Conservation (phyloP, 1,140 invertebrate species). For the Oncopeltus fasciatus region DNA sequence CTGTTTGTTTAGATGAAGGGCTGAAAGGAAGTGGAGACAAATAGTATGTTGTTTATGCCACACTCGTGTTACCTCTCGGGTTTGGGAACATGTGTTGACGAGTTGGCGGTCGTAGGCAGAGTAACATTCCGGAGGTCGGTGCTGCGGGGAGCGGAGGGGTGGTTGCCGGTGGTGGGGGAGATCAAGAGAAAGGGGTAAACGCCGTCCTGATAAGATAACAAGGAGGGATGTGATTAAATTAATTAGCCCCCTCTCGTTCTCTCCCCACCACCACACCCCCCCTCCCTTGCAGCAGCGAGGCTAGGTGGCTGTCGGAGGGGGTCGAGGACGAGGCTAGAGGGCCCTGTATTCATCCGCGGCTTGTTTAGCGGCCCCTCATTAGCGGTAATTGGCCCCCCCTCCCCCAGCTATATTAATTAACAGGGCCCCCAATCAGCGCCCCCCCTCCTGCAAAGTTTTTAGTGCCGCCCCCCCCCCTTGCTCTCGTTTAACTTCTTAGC, state of each 20-base stretch:
- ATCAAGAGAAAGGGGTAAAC: conserved; percentile 1
- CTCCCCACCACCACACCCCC: too few species aligned
- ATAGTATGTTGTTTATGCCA: too few species aligned
- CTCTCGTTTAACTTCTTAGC: too few species aligned
- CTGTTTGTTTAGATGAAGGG: too few species aligned
- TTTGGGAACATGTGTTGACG: too few species aligned
- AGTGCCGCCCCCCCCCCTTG: background rate
- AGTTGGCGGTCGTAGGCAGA: too few species aligned
- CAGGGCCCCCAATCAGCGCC: conserved; percentile 5
- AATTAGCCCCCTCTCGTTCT: conserved; percentile 4
- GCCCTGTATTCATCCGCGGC: conserved; percentile 10
- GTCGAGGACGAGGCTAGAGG: conserved; percentile 10
- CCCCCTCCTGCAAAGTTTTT: background rate
- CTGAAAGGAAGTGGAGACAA: too few species aligned
- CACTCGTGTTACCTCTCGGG: too few species aligned
- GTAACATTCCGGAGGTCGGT: too few species aligned
- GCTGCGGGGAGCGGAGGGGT: background rate
- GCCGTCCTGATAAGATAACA: conserved; percentile 6
- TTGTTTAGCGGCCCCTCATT: conserved; percentile 7
- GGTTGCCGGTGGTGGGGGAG: background rate
- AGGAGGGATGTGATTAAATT: conserved; percentile 7
- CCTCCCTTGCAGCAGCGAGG: background rate
- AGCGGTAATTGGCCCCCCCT: conserved; percentile 11
- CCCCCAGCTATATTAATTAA: conserved; percentile 15
- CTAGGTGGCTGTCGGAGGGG: background rate